phyloP scores from a whole-genome alignment of 2,113 vertebrate species.

The Sapajus apella region DNA sequence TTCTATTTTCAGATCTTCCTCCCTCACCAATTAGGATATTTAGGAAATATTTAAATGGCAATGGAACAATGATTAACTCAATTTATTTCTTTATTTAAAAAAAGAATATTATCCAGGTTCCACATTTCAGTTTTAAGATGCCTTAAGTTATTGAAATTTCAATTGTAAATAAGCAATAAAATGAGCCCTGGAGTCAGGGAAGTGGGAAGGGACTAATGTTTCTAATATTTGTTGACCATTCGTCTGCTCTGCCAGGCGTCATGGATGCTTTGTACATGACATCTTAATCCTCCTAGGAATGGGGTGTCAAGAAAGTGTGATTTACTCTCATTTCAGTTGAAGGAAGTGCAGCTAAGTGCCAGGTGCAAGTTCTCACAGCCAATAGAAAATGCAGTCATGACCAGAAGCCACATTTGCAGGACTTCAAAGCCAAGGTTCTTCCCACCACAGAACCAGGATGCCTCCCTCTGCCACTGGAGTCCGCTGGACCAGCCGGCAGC shows the following conservation, averaged over 20 bases:
- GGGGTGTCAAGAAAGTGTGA: not conserved
- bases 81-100: not conserved
- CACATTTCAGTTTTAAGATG: constrained; percentile 17
- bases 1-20: not conserved
- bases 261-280: not conserved
- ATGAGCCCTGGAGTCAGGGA: not conserved
- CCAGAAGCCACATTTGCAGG: not conserved
- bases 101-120: not conserved
- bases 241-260: not conserved
- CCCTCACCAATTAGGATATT: not conserved
- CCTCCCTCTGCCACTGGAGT: not conserved
- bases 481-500: not conserved
- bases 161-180: not conserved
- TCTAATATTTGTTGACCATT: not conserved
- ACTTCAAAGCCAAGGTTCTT: not conserved
- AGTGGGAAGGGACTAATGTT: not conserved
- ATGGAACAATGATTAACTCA: not conserved
- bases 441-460: not conserved
- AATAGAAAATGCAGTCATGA: not conserved
- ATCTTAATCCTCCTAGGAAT: not conserved
- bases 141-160: not conserved
- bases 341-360: not conserved
- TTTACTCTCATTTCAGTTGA: not conserved
- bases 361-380: not conserved
- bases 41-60: constrained; percentile 15